Conservation (phyloP, 2,888 invertebrate genomes). For the Orchesellides sinensis region DNA sequence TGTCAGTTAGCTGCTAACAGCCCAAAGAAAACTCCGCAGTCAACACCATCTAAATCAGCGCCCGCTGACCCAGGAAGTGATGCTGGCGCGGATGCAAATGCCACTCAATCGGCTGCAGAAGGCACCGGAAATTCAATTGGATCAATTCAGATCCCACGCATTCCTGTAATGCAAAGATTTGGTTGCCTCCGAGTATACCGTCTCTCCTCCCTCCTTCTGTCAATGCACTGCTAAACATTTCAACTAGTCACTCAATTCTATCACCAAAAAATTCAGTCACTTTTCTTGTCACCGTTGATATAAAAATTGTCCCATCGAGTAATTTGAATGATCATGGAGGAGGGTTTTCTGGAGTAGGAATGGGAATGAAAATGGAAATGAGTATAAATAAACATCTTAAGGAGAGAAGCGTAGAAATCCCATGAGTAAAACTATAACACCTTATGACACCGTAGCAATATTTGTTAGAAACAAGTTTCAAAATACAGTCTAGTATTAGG, state of each 20-base stretch:
- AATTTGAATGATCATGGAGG: too few relatives aligned
- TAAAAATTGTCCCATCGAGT: too few relatives aligned
- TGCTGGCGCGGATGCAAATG: constrained; percentile 41
- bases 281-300: too few relatives aligned
- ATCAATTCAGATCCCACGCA: constrained; percentile 66
- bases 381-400: too few relatives aligned
- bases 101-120: constrained; percentile 45
- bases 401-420: too few relatives aligned
- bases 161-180: constrained; percentile 72
- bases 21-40: constrained; percentile 73
- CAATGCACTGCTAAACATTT: constrained; percentile 71
- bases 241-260: constrained; percentile 45
- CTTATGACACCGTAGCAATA: background rate
- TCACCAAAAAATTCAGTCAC: too few relatives aligned
- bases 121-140: constrained; percentile 56
- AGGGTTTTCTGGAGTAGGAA: too few relatives aligned
- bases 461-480: background rate
- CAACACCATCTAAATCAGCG: constrained; percentile 71
- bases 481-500: too few relatives aligned
- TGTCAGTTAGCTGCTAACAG: constrained; percentile 72
- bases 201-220: constrained; percentile 71
- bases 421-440: too few relatives aligned
- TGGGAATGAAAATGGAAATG: background rate
- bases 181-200: constrained; percentile 72
- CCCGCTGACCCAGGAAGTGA: constrained; percentile 34